These are phyloP conservation scores for Dryas iulia DNA, from an alignment of 1,140 invertebrate species.

Conservation along the genomic window DNA sequence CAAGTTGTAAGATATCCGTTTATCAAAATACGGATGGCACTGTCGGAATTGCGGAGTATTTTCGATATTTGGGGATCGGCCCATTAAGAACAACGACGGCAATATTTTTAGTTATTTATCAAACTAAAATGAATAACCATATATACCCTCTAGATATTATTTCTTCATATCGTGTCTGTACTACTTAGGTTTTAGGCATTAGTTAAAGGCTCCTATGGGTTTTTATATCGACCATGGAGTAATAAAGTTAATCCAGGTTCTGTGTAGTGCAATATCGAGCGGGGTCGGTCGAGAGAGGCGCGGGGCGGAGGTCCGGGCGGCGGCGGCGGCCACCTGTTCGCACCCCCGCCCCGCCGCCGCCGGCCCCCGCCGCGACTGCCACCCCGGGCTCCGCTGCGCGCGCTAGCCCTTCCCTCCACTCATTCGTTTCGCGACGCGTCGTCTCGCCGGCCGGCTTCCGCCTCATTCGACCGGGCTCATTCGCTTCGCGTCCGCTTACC, in stretches of 20 bases:
- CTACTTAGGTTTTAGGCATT: slow-evolving; percentile 25
- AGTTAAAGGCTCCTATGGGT: slow-evolving; percentile 34
- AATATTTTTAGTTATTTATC: neutral
- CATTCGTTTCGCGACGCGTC: slow-evolving; percentile 74
- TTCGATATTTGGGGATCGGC: slow-evolving; percentile 3
- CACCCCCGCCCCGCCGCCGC: slow-evolving; percentile 36
- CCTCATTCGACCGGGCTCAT: slow-evolving; percentile 55
- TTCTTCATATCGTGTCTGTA: neutral
- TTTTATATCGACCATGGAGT: slow-evolving; percentile 58
- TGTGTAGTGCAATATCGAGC: slow-evolving; percentile 64
- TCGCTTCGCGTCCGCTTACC: slow-evolving; percentile 58
- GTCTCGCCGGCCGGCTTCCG: slow-evolving; percentile 61
- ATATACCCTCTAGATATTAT: neutral
- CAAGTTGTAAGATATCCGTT: slow-evolving; percentile 37
- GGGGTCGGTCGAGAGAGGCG: slow-evolving; percentile 38
- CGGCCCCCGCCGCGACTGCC: slow-evolving; percentile 32
- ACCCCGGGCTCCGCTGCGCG: slow-evolving; percentile 50
- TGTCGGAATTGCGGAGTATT: slow-evolving; percentile 22
- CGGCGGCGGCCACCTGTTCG: slow-evolving; percentile 60
- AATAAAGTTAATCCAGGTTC: slow-evolving; percentile 74
- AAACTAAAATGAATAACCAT: neutral
- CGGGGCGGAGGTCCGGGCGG: slow-evolving; percentile 46
- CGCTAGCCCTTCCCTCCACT: slow-evolving; percentile 65
- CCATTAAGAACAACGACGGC: neutral
- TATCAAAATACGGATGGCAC: slow-evolving; percentile 11